Conservation (phyloP, 1,140 invertebrate genomes). For the Drosophila pseudoananassae region DNA sequence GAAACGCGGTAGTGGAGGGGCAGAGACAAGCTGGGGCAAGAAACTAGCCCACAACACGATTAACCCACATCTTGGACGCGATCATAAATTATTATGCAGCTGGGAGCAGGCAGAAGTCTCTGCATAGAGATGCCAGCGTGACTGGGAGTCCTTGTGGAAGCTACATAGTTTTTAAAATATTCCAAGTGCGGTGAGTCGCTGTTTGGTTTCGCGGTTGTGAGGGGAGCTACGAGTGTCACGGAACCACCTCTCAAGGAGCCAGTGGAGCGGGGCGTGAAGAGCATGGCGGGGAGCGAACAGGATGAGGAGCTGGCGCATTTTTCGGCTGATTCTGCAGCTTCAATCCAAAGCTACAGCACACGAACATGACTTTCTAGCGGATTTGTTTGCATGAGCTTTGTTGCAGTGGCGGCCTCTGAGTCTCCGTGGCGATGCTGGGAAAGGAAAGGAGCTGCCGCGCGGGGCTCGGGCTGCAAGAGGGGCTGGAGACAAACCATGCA, state of each 20-base stretch:
- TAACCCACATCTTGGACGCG: slow-evolving; percentile 84
- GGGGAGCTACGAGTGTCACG: background rate
- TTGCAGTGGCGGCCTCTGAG: slow-evolving; percentile 28
- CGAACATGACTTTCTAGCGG: slow-evolving; percentile 82
- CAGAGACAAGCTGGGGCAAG: slow-evolving; percentile 25
- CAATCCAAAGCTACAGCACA: slow-evolving; percentile 56
- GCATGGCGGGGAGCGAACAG: slow-evolving; percentile 13
- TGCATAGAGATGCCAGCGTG: slow-evolving; percentile 28
- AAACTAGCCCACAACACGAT: slow-evolving; percentile 83
- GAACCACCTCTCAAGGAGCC: background rate
- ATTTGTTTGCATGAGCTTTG: slow-evolving; percentile 76
- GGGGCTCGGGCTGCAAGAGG: background rate
- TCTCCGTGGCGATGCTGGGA: slow-evolving; percentile 2
- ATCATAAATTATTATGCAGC: slow-evolving; percentile 84
- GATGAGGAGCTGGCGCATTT: slow-evolving; percentile 55
- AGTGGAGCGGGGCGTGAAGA: slow-evolving; percentile 1
- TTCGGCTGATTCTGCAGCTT: slow-evolving; percentile 35
- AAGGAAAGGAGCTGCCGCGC: background rate
- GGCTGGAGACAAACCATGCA: slow-evolving; percentile 31
- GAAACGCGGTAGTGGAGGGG: slow-evolving; percentile 9
- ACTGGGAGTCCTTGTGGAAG: background rate
- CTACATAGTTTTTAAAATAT: no score
- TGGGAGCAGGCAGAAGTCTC: slow-evolving; percentile 45
- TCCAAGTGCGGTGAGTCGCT: no score
- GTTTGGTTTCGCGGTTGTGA: no score